These are phyloP conservation scores for Actinia equina DNA, from an alignment of 64 coral and sea anemone species.

Conservation along the genomic window DNA sequence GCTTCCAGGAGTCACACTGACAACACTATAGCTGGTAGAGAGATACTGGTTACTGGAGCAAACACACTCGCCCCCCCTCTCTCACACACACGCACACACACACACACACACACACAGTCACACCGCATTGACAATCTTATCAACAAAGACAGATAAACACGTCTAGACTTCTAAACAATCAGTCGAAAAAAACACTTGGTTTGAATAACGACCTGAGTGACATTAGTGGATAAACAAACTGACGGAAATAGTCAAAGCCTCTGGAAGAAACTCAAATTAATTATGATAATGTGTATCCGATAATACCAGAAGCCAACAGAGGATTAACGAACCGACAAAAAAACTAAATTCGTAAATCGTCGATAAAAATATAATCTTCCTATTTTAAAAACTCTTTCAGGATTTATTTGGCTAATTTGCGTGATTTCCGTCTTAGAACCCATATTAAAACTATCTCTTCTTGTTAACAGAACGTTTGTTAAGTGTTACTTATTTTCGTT, in stretches of 20 bases:
- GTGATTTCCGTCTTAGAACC: background rate
- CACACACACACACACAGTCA: background rate
- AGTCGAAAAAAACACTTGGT: background rate
- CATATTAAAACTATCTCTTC: background rate
- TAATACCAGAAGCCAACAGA: conserved; percentile 1
- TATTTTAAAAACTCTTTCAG: background rate
- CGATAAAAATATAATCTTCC: conserved; percentile 4
- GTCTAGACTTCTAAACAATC: background rate
- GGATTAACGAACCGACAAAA: conserved; percentile 17
- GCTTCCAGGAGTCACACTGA: too few species aligned
- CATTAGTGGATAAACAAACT: background rate
- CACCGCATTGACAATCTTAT: background rate
- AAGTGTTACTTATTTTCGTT: background rate
- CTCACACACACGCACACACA: too few species aligned
- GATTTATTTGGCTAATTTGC: background rate
- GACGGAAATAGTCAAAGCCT: background rate
- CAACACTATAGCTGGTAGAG: too few species aligned
- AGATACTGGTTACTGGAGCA: too few species aligned
- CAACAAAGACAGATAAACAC: background rate
- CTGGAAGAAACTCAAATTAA: background rate
- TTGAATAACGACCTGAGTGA: background rate
- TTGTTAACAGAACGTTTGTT: background rate
- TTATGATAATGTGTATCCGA: conserved; percentile 16
- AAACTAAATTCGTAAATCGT: conserved; percentile 12
- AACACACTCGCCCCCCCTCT: background rate